Evolutionary conservation across 2,113 vertebrate genomes (phyloP).

Genomic region (Bettongia penicillata): DNA sequence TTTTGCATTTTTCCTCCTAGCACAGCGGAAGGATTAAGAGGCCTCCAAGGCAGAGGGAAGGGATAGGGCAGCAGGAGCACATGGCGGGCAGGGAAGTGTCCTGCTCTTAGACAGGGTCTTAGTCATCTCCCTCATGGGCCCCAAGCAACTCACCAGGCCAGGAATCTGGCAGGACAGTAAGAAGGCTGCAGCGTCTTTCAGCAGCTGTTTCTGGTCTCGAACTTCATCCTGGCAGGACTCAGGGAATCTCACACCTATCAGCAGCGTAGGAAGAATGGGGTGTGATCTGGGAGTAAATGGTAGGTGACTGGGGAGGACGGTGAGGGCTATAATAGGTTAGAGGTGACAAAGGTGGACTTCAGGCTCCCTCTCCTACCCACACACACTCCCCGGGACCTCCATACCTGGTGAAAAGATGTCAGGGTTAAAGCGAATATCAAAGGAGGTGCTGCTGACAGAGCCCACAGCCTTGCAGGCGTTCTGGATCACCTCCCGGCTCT

Average conservation of each 20-base stretch:
- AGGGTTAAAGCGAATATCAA: constrained; percentile 98
- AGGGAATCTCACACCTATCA: constrained; percentile 93
- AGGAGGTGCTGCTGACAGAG: constrained; percentile 94
- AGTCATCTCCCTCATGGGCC: not conserved
- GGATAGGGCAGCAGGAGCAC: too few relatives aligned
- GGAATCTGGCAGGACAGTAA: constrained; percentile 96
- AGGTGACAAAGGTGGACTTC: not conserved
- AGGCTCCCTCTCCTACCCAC: not conserved
- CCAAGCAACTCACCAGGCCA: constrained; percentile 90
- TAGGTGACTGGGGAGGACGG: not conserved
- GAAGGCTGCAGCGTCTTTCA: constrained; percentile 96
- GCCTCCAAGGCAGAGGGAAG: too few relatives aligned
- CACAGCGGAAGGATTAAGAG: too few relatives aligned
- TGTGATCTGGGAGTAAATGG: accelerated
- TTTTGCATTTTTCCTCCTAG: too few relatives aligned
- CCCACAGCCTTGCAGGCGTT: constrained; percentile 97
- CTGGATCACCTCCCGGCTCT: constrained; percentile 95
- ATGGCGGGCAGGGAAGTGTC: not conserved
- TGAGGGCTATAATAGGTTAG: not conserved
- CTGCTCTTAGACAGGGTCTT: too few relatives aligned
- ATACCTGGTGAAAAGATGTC: constrained; percentile 98
- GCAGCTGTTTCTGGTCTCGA: constrained; percentile 95
- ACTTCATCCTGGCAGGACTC: constrained; percentile 92
- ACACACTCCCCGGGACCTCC: not conserved
- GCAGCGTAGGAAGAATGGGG: not conserved